Evolutionary conservation across 2,797 vertebrate genomes (phyloP), one percentile per base, ranked within the genome.

Genomic region (Enteromius anoplus): DNA sequence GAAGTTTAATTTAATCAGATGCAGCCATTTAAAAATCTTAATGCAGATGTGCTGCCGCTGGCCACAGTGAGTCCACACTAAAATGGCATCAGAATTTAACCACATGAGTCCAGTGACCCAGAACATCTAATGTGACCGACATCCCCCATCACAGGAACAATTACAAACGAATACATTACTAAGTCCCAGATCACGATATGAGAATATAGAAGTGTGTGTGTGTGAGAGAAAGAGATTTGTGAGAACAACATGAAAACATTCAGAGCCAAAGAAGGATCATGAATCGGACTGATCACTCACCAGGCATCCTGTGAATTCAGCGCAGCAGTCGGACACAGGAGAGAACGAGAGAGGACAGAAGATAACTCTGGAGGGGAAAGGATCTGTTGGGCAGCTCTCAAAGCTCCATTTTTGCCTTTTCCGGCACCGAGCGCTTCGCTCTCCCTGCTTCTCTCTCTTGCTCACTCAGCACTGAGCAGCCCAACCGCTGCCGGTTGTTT

Each of bases 241-340:
- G n/a, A 21, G 42, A 75, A 64, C 72, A 58, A 68, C 64, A 65
- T 34, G 23, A 55, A 75, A 51, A 82, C 60, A 66, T 32, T 68
- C 62, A 8, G 32, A 73, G 70, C 45, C 75, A 45, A 75, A 70
- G 32, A 77, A 60, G 15, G 9, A 32, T 60, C 51, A 60, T 32
- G 19, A n/a, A 64, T 69, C n/a, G 47, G 34, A 60, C 47, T n/a
- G 34, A 75, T 65, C 69, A 85, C 87, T 88, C 82, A 88, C 87
- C 85, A 76, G 79, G 32, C 87, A 88, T 88, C 72, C 23, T 88
- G 51, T 81, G 82, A 75, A 69, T 71, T 77, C 68, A 62, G 53
- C 23, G 1, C 37, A 78, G 77, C 77, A 65, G 75, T 32, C 70
- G 26, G 66, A 77, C 55, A 32, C 55, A 21, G 60, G 49, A 72